Conservation (phyloP, 2,888 invertebrate genomes). For the Acanthococcus lagerstroemiae region DNA sequence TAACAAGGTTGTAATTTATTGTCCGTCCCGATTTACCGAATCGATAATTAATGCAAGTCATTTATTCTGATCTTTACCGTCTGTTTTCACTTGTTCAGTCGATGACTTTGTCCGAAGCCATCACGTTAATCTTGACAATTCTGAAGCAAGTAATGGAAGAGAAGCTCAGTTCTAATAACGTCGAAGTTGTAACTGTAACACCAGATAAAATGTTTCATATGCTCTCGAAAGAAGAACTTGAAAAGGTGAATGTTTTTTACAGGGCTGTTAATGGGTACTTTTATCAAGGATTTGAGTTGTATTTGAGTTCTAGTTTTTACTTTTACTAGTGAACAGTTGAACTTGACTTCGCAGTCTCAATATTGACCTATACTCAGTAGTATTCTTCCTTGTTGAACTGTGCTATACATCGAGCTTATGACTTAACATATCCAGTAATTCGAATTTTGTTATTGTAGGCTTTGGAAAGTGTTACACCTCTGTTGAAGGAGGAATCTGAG, state of each 20-base stretch:
- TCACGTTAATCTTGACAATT: slow-evolving; percentile 80
- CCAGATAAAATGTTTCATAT: slow-evolving; percentile 73
- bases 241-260: no score
- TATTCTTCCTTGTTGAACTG: neutral
- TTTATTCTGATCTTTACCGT: neutral
- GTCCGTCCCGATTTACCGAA: slow-evolving; percentile 13
- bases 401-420: neutral
- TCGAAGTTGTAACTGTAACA: slow-evolving; percentile 93
- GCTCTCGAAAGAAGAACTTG: slow-evolving; percentile 81
- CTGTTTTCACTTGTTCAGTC: slow-evolving; percentile 48
- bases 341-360: no score
- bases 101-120: slow-evolving; percentile 88
- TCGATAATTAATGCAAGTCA: neutral
- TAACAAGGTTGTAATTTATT: slow-evolving; percentile 43
- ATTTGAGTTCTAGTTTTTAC: no score
- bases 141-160: slow-evolving; percentile 99
- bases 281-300: no score
- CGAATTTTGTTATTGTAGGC: slow-evolving; percentile 26
- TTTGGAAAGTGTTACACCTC: slow-evolving; percentile 32
- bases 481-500: slow-evolving; percentile 33
- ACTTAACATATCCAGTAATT: neutral
- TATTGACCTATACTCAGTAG: no score
- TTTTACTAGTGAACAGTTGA: no score
- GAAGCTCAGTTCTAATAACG: slow-evolving; percentile 90
- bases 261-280: no score